A percentile compares a stretch with the other conserved stretches of the same genome.
phyloP scores from a whole-genome alignment of 2,113 vertebrate species.

The Cariama cristata region DNA sequence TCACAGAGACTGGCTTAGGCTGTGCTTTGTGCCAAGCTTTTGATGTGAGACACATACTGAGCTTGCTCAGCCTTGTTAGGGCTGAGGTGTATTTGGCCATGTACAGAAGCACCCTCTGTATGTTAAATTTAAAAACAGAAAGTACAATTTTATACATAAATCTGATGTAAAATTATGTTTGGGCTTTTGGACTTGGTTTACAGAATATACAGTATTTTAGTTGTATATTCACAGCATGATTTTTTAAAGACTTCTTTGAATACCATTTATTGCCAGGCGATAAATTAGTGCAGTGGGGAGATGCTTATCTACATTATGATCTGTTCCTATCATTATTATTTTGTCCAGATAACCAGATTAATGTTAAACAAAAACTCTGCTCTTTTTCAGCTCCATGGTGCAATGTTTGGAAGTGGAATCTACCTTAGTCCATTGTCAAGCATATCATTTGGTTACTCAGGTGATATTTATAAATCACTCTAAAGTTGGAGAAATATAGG shows the following conservation, averaged over 20 bases:
- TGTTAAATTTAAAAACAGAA: background rate
- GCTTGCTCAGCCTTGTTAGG: background rate
- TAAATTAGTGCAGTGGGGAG: background rate
- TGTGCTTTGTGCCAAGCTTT: background rate
- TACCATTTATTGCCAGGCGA: background rate
- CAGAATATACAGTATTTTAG: background rate
- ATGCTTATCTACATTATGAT: background rate
- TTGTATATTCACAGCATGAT: background rate
- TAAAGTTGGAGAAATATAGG: background rate
- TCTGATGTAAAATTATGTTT: background rate
- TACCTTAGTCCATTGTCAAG: conserved; percentile 94
- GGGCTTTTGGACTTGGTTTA: background rate
- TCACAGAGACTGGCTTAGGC: background rate
- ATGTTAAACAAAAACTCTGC: background rate
- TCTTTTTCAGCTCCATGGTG: conserved; percentile 86
- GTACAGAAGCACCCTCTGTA: background rate
- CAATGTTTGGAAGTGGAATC: conserved; percentile 92
- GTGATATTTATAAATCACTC: conserved; percentile 71
- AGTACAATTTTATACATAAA: background rate
- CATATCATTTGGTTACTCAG: conserved; percentile 96
- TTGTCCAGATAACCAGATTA: background rate
- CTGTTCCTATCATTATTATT: background rate
- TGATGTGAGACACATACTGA: background rate
- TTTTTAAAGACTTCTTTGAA: background rate
- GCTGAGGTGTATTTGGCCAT: background rate